These are phyloP conservation scores for Leptarthrus brevirostris DNA, from an alignment of 2,888 invertebrate genomes.

Conservation along the genomic window DNA sequence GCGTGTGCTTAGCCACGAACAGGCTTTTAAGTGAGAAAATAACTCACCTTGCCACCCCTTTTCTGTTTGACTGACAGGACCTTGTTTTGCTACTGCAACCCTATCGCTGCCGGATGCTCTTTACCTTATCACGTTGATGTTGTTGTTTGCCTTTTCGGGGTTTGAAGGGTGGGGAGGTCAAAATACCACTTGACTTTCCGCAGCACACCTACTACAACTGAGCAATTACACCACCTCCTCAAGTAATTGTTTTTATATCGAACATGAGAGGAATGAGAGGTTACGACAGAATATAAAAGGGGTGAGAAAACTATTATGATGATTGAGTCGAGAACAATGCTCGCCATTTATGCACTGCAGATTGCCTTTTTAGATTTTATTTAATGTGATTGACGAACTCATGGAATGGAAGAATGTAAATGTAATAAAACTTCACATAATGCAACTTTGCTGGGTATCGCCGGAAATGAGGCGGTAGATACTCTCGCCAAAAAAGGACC, in stretches of 20 bases:
- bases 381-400: no score
- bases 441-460: no score
- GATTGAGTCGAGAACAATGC: not conserved
- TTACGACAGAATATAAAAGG: no score
- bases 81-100: not conserved
- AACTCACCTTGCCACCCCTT: constrained; percentile 34
- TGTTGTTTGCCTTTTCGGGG: constrained; percentile 33
- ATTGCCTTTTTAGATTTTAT: no score
- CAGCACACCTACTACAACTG: constrained; percentile 7
- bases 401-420: no score
- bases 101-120: constrained; percentile 10
- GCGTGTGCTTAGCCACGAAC: no score
- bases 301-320: not conserved
- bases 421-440: no score
- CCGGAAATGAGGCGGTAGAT: no score
- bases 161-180: not conserved
- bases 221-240: not conserved
- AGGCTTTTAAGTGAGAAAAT: constrained; percentile 38
- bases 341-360: not conserved
- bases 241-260: constrained; percentile 17
- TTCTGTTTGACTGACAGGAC: not conserved
- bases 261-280: not conserved
- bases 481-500: no score
- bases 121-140: constrained; percentile 42
- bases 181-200: constrained; percentile 13